A percentile compares a stretch with the other conserved stretches of the same genome.
These are phyloP conservation scores for Esox niger DNA, from an alignment of 2,113 vertebrate genomes.

Conservation along the genomic window DNA sequence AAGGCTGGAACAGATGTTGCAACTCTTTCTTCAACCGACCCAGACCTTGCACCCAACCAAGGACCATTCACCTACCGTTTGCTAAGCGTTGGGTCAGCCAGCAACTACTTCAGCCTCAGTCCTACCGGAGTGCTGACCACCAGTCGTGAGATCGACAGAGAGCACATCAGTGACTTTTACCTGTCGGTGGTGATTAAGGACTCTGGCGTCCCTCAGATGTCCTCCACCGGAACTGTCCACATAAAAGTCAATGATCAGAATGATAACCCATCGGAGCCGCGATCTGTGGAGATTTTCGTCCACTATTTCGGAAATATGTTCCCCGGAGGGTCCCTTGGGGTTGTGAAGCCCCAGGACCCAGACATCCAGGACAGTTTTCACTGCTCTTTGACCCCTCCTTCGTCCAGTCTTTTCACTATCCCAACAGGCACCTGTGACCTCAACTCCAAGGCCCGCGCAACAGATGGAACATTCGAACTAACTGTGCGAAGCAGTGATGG, in stretches of 20 bases:
- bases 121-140: slow-evolving; percentile 84
- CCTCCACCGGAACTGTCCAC: slow-evolving; percentile 91
- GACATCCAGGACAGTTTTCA: slow-evolving; percentile 90
- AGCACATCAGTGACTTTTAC: slow-evolving; percentile 90
- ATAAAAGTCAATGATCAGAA: slow-evolving; percentile 90
- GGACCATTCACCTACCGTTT: slow-evolving; percentile 90
- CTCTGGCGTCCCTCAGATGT: slow-evolving; percentile 93
- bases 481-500: slow-evolving; percentile 85
- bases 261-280: slow-evolving; percentile 91
- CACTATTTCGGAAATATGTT: slow-evolving; percentile 91
- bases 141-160: slow-evolving; percentile 89
- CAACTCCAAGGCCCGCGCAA: slow-evolving; percentile 81
- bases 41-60: slow-evolving; percentile 92
- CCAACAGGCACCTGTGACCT: slow-evolving; percentile 84
- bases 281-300: slow-evolving; percentile 89
- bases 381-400: slow-evolving; percentile 85
- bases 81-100: slow-evolving; percentile 81
- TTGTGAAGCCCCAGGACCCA: slow-evolving; percentile 88
- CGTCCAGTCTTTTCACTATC: slow-evolving; percentile 86
- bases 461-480: slow-evolving; percentile 89
- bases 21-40: slow-evolving; percentile 81
- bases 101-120: slow-evolving; percentile 89
- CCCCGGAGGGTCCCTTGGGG: slow-evolving; percentile 88
- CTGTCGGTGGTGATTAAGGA: slow-evolving; percentile 88
- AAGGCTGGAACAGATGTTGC: slow-evolving; percentile 83